A percentile compares a stretch with the other conserved stretches of the same genome.
These are phyloP conservation scores for Microtus oregoni DNA, from an alignment of 2,113 vertebrate species.

Conservation along the genomic window DNA sequence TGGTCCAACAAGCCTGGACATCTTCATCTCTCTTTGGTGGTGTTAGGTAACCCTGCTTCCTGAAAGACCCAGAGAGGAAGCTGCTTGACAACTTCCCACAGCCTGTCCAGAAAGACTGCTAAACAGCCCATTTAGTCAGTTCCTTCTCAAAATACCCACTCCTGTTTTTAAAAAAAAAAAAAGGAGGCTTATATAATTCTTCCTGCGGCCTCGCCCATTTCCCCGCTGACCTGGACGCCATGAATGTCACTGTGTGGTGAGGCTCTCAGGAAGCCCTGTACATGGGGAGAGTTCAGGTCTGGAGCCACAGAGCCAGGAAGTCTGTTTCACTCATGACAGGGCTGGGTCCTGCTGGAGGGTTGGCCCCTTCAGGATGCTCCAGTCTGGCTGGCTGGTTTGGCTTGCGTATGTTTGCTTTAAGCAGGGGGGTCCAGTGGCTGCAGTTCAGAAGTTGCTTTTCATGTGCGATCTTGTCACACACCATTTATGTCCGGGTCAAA, in stretches of 20 bases:
- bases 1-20: neutral
- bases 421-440: neutral
- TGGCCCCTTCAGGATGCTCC: neutral
- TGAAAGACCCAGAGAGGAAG: neutral
- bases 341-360: neutral
- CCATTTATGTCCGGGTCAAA: neutral
- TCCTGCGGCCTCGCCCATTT: constrained; percentile 54
- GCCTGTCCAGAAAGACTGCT: constrained; percentile 6
- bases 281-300: neutral
- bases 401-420: neutral
- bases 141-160: constrained; percentile 74
- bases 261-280: neutral
- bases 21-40: neutral
- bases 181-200: constrained; percentile 75
- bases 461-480: neutral
- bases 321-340: neutral
- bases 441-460: neutral
- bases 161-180: constrained; percentile 69
- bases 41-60: neutral
- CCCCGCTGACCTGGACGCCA: constrained; percentile 14
- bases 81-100: neutral
- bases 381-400: neutral
- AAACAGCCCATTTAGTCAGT: constrained; percentile 9
- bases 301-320: neutral
- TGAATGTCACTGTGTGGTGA: neutral